Evolutionary conservation across 2,797 vertebrate genomes (phyloP).

Genomic region (Natrix natrix): DNA sequence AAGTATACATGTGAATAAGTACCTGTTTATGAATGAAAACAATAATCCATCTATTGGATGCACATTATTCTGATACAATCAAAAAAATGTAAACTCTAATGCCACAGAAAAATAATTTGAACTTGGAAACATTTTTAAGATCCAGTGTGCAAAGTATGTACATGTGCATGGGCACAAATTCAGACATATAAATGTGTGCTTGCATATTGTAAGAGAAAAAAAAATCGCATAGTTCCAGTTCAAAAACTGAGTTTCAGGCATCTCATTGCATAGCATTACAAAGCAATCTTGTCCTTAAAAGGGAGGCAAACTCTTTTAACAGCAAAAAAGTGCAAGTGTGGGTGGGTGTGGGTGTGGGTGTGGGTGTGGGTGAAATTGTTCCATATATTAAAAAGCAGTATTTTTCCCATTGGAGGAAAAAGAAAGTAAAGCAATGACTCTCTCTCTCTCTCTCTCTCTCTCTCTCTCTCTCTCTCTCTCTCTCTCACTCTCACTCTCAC

Average conservation of each 20-base stretch:
- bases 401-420: background rate
- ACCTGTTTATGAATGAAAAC: background rate
- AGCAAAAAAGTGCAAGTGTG: background rate
- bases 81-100: background rate
- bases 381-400: background rate
- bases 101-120: background rate
- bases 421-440: background rate
- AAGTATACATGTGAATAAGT: background rate
- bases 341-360: background rate
- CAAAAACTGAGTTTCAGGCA: background rate
- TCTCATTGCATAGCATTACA: background rate
- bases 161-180: background rate
- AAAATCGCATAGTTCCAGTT: background rate
- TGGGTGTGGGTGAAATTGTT: background rate
- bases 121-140: background rate
- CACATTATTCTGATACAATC: background rate
- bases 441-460: too few species aligned
- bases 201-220: background rate
- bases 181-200: background rate
- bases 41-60: background rate
- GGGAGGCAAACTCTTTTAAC: background rate
- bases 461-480: too few species aligned
- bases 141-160: background rate
- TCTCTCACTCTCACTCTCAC: too few species aligned
- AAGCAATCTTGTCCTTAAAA: background rate